A percentile compares a stretch with the other conserved stretches of the same genome.
These are phyloP conservation scores for Sebastes dallii DNA, from an alignment of 2,797 vertebrate species.

Conservation along the genomic window DNA sequence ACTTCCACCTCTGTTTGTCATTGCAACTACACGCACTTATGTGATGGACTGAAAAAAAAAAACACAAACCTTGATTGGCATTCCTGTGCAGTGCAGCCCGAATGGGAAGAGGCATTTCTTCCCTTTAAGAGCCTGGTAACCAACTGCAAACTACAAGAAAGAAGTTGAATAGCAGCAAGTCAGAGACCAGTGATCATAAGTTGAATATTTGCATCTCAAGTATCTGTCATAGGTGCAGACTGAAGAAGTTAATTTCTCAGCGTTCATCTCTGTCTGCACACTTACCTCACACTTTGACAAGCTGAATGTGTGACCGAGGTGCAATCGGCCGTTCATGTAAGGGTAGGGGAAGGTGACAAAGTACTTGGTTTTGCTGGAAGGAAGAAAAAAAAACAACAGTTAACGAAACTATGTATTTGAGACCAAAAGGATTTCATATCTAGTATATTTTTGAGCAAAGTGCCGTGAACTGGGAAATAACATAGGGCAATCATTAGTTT, in stretches of 20 bases:
- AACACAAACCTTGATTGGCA: slow-evolving; percentile 96
- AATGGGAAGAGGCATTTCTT: slow-evolving; percentile 95
- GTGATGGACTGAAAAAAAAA: not conserved
- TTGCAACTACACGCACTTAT: not conserved
- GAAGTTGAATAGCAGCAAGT: slow-evolving; percentile 13
- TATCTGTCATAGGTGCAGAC: not conserved
- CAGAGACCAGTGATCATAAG: not conserved
- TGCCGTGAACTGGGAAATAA: not conserved
- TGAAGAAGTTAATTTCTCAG: not conserved
- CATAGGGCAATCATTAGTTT: not conserved
- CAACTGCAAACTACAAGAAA: slow-evolving; percentile 86
- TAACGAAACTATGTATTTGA: not conserved
- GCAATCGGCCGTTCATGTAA: slow-evolving; percentile 98
- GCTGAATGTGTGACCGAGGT: slow-evolving; percentile 96
- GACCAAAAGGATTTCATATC: not conserved
- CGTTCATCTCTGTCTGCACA: not conserved
- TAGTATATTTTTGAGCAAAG: not conserved
- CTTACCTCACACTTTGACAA: slow-evolving; percentile 98
- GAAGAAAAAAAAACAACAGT: not conserved
- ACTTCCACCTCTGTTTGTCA: not conserved
- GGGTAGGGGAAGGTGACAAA: slow-evolving; percentile 97
- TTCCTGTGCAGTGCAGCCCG: slow-evolving; percentile 97
- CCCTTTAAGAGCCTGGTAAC: slow-evolving; percentile 94
- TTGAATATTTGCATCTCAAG: not conserved
- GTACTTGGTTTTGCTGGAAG: slow-evolving; percentile 89